Evolutionary conservation across 1,140 invertebrate genomes (phyloP).

Genomic region (Aleiodes sp.): DNA sequence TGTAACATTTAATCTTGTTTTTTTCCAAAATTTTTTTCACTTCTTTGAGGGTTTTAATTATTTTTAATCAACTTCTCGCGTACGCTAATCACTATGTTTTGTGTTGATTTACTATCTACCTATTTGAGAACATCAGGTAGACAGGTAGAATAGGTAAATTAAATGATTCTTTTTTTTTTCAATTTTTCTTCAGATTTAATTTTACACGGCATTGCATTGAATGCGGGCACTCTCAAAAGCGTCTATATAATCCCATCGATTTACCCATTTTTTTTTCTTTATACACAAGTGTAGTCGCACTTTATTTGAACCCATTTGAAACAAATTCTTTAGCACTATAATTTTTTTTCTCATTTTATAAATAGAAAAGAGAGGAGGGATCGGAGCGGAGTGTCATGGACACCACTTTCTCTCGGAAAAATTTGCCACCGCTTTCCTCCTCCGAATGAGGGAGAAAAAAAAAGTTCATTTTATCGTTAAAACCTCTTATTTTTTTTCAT

Average conservation of each 20-base stretch:
- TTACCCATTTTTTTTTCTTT: not conserved
- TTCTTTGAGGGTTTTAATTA: slow-evolving; percentile 20
- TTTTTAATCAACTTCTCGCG: not conserved
- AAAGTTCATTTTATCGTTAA: slow-evolving; percentile 28
- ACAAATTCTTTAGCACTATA: slow-evolving; percentile 25
- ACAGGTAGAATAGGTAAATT: slow-evolving; percentile 37
- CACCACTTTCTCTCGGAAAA: not conserved
- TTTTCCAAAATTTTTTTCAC: slow-evolving; percentile 38
- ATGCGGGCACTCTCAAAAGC: slow-evolving; percentile 29
- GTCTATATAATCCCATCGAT: not conserved
- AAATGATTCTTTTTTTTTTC: not conserved
- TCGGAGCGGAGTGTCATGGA: not conserved
- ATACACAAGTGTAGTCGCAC: slow-evolving; percentile 8
- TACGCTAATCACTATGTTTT: slow-evolving; percentile 34
- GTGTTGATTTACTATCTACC: slow-evolving; percentile 27
- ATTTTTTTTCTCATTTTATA: too few relatives aligned
- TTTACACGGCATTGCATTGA: slow-evolving; percentile 25
- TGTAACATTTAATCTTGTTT: slow-evolving; percentile 46
- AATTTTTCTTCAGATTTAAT: slow-evolving; percentile 19
- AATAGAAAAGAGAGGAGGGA: slow-evolving; percentile 9
- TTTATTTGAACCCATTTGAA: not conserved
- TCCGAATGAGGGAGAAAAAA: not conserved
- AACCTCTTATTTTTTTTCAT: slow-evolving; percentile 40
- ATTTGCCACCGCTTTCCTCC: too few relatives aligned
- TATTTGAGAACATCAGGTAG: slow-evolving; percentile 35